phyloP scores from a whole-genome alignment of 2,113 vertebrate genomes.

The Myotis brandtii region DNA sequence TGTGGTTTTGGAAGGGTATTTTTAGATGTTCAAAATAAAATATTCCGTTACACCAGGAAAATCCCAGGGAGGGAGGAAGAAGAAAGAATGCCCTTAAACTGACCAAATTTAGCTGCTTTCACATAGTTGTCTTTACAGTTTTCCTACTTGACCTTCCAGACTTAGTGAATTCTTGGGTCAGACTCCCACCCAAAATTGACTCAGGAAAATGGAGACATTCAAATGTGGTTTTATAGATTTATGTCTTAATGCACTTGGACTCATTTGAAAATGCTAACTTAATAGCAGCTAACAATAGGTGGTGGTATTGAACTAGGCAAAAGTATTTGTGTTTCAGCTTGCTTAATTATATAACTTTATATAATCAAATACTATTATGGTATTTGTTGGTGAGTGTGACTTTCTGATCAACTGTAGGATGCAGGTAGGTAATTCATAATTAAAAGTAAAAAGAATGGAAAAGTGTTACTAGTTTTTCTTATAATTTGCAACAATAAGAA shows the following conservation, averaged over 20 bases:
- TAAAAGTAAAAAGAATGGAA: conserved; percentile 20
- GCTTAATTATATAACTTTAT: not conserved
- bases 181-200: not conserved
- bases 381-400: not conserved
- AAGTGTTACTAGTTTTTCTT: not conserved
- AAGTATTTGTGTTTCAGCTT: not conserved
- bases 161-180: conserved; percentile 31
- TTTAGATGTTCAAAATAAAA: conserved; percentile 74
- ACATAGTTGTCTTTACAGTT: conserved; percentile 8
- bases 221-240: not conserved
- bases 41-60: conserved; percentile 65
- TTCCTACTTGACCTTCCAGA: not conserved
- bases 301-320: not conserved
- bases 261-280: not conserved
- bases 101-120: conserved; percentile 58
- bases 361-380: not conserved
- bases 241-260: not conserved
- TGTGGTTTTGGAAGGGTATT: conserved; percentile 66
- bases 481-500: not conserved
- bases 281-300: not conserved
- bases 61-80: conserved; percentile 47
- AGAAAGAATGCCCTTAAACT: conserved; percentile 41
- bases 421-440: not conserved
- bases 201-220: not conserved
- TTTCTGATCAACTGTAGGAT: conserved; percentile 19